Base-by-base conservation (phyloP, 2,113 vertebrate species). In the Upupa epops region DNA sequence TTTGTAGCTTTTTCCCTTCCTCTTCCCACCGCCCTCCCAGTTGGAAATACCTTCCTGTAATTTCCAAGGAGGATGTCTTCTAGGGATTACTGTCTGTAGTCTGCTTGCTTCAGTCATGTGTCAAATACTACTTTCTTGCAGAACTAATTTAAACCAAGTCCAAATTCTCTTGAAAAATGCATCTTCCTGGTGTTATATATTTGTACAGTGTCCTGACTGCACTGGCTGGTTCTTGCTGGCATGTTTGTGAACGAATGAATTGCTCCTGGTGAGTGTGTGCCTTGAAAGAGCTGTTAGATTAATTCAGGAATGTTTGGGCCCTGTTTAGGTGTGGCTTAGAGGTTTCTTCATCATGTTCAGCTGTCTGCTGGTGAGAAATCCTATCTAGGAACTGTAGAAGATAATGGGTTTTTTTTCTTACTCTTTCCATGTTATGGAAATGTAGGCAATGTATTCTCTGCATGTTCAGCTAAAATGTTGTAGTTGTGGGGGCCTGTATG, bases 1-100 rank as follows among this genome's bases (percentile, higher is more conserved):
- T 88, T 96, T 92, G 95, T 95, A 89, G 87, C 66, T 59, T 93
- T 89, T 92, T 89, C 94, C 42, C 81, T 92, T 93, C 92, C 92
- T 60, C 75, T 88, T 93, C 90, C 90, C 86, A 70, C 82, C 19
- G 0, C 71, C 64, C 76, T 95, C 92, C 60, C 92, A 77, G 92
- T 5, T 88, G 94, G 91, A 95, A 52, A 10, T 79, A 24, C 83
- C 89, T 95, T 96, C 91, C 92, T 89, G 83, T 26, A 20, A 6
- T 72, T 81, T 78, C 87, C 87, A 24, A 29, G 60, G 92, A 86
- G 81, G 81, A 84, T 65, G 56, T 71, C 87, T 95, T 95, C 51
- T 72, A 11, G 86, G 93, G 91, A 70, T 92, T 88, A 61, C 76
- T 68, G 69, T 63, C 89, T 45, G 61, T 69, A 32, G 68, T 1